Conservation (phyloP, 2,113 vertebrate genomes). For the Aspidoscelis tigris region DNA sequence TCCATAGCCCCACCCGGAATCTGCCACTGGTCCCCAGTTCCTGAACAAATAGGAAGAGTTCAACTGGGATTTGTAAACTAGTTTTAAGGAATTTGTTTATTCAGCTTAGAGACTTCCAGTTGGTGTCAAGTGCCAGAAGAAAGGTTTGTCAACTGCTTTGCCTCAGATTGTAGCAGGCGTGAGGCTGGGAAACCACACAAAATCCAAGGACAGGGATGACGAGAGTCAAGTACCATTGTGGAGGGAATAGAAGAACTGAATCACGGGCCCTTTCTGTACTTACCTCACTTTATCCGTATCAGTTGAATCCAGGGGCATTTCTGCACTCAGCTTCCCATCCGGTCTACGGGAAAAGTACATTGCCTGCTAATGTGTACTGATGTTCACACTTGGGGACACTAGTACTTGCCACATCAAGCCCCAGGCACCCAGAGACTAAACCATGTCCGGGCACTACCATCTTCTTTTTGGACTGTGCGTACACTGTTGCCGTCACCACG, state of each 20-base stretch:
- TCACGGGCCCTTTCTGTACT: too few species aligned
- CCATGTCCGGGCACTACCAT: too few species aligned
- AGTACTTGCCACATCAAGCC: too few species aligned
- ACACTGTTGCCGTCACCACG: too few species aligned
- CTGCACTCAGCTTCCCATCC: not conserved
- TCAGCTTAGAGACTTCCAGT: constrained; percentile 72
- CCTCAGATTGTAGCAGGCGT: constrained; percentile 61
- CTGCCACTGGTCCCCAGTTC: constrained; percentile 67
- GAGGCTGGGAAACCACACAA: not conserved
- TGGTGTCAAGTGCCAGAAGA: constrained; percentile 74
- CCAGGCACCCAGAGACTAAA: too few species aligned
- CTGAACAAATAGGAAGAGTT: constrained; percentile 71
- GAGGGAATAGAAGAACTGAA: not conserved
- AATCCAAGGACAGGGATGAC: not conserved
- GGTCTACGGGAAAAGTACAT: too few species aligned
- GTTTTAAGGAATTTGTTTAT: constrained; percentile 76
- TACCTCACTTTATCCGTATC: too few species aligned
- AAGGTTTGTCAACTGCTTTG: constrained; percentile 69
- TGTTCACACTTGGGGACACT: too few species aligned
- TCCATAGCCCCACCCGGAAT: constrained; percentile 69
- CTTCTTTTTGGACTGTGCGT: too few species aligned
- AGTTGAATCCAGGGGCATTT: too few species aligned
- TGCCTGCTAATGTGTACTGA: too few species aligned
- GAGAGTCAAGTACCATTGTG: not conserved
- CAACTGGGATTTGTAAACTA: constrained; percentile 77